A percentile compares a stretch with the other conserved stretches of the same genome.
Conservation (phyloP, 2,888 invertebrate species). For the Acrobasis consociella region DNA sequence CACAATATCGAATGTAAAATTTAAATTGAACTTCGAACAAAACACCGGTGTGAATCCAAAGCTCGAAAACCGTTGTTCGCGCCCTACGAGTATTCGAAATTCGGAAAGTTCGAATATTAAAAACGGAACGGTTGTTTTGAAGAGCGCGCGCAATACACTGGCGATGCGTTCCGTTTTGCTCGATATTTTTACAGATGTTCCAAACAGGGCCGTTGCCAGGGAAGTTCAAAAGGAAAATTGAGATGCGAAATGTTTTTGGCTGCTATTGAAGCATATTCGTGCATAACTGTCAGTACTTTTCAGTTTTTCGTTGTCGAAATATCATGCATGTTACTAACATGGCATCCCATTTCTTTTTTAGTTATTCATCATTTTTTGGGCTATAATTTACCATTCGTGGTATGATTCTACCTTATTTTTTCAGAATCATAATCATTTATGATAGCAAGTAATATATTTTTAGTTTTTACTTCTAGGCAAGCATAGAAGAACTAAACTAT, state of each 20-base stretch:
- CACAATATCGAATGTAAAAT: background rate
- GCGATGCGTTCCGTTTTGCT: constrained; percentile 38
- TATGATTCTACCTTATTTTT: no score
- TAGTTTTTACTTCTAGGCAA: background rate
- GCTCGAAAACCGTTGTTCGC: constrained; percentile 33
- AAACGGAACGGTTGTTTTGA: constrained; percentile 39
- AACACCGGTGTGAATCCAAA: constrained; percentile 25
- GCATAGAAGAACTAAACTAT: no score
- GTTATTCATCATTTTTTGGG: no score
- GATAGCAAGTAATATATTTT: background rate
- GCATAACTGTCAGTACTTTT: background rate
- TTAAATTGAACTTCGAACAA: constrained; percentile 19
- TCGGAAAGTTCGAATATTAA: constrained; percentile 28
- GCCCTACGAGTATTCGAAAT: constrained; percentile 36
- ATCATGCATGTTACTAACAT: no score
- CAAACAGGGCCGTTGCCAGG: constrained; percentile 21
- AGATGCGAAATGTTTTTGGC: background rate
- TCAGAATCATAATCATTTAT: no score
- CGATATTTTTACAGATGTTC: constrained; percentile 58
- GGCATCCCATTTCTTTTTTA: no score
- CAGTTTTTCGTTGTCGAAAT: background rate
- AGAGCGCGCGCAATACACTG: constrained; percentile 53
- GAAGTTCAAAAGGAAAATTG: constrained; percentile 22
- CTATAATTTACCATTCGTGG: no score
- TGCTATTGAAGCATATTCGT: background rate